A percentile compares a stretch with the other conserved stretches of the same genome.
Conservation (phyloP, 2,797 vertebrate species). For the Sebastes ruberrimus region DNA sequence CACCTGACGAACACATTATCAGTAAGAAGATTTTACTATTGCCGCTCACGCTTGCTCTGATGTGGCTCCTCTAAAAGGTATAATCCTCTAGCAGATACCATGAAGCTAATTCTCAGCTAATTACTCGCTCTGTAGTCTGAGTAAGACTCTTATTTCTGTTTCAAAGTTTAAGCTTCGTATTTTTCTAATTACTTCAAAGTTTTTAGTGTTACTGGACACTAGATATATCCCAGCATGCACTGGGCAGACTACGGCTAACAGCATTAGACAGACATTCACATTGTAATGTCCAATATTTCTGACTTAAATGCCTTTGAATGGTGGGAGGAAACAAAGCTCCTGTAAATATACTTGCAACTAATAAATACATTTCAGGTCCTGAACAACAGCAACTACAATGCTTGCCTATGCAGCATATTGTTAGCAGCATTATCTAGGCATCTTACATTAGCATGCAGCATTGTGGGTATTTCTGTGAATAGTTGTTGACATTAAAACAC, state of each 20-base stretch:
- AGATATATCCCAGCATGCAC: background rate
- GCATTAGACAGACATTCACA: background rate
- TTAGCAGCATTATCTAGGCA: background rate
- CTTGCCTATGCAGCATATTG: background rate
- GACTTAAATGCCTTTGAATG: background rate
- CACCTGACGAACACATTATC: constrained; percentile 1
- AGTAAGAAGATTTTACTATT: background rate
- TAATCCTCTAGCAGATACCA: background rate
- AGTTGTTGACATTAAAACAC: constrained; percentile 16
- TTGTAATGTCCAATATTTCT: background rate
- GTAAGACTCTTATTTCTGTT: background rate
- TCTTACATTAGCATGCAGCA: background rate
- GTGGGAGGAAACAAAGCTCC: background rate
- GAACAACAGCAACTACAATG: background rate
- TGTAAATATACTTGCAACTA: background rate
- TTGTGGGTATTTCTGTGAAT: constrained; percentile 20
- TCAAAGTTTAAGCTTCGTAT: background rate
- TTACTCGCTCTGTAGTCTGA: background rate
- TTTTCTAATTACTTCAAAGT: background rate
- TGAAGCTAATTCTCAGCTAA: background rate
- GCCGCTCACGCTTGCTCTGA: background rate
- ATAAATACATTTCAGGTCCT: too few species aligned
- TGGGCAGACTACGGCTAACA: background rate
- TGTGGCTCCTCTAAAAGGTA: background rate
- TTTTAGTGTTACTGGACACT: background rate